Percentiles rank a stretch among this genome's conserved stretches.
phyloP scores from a whole-genome alignment of 1,140 invertebrate genomes.

The Dinoponera quadriceps region DNA sequence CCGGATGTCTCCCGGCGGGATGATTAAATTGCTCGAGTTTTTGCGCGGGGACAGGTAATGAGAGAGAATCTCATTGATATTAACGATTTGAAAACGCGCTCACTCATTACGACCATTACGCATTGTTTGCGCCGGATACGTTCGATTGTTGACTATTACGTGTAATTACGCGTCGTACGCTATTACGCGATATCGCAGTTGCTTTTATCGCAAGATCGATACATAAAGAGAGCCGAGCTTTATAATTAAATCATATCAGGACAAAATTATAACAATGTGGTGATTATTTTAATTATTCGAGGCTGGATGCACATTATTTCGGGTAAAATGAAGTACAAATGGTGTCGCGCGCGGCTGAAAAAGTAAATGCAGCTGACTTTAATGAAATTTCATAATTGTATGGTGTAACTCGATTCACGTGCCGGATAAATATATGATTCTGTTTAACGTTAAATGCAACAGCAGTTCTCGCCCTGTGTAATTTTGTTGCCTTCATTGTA shows the following conservation, averaged over 20 bases:
- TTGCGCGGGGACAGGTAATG: constrained; percentile 44
- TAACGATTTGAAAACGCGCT: constrained; percentile 47
- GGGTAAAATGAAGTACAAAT: constrained; percentile 34
- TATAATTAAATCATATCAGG: constrained; percentile 35
- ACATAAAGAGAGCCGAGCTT: neutral
- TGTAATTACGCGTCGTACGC: constrained; percentile 23
- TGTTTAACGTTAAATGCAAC: constrained; percentile 39
- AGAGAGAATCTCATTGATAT: constrained; percentile 55
- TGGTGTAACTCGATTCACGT: constrained; percentile 13
- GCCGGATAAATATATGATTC: constrained; percentile 45
- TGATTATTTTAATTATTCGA: constrained; percentile 53
- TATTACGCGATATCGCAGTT: constrained; percentile 28
- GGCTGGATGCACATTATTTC: constrained; percentile 23
- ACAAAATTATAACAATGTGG: constrained; percentile 46
- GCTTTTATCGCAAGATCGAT: constrained; percentile 14
- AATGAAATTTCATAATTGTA: constrained; percentile 53
- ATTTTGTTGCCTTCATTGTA: constrained; percentile 21
- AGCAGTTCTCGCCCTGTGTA: constrained; percentile 22
- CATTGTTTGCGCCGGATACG: constrained; percentile 27
- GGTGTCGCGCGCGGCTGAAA: constrained; percentile 15
- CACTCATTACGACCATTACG: constrained; percentile 35
- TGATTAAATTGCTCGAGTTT: constrained; percentile 58
- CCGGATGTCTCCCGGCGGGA: constrained; percentile 31
- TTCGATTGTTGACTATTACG: constrained; percentile 25
- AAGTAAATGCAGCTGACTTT: constrained; percentile 33